phyloP scores from a whole-genome alignment of 1,140 invertebrate genomes.

The Eriocheir sinensis region DNA sequence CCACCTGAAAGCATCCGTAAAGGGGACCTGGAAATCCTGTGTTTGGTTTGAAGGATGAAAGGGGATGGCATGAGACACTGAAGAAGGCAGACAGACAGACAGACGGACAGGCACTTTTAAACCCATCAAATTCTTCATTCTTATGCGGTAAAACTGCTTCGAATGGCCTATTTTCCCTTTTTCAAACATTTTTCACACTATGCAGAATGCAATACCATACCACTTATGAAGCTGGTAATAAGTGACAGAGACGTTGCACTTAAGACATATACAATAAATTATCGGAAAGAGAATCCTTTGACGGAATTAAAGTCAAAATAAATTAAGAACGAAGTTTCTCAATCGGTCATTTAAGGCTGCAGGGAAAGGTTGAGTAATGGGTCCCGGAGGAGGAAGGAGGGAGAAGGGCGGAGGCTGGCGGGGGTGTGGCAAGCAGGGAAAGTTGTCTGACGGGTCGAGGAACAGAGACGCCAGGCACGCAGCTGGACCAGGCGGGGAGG shows the following conservation, averaged over 20 bases:
- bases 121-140: too few relatives aligned
- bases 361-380: background rate
- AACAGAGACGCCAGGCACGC: background rate
- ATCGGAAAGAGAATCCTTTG: too few relatives aligned
- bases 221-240: too few relatives aligned
- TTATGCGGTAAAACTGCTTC: too few relatives aligned
- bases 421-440: background rate
- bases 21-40: background rate
- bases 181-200: too few relatives aligned
- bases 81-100: background rate
- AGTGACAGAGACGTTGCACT: too few relatives aligned
- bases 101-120: background rate
- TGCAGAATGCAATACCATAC: too few relatives aligned
- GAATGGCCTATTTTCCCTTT: too few relatives aligned
- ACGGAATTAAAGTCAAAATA: background rate
- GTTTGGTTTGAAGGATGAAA: background rate
- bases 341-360: background rate
- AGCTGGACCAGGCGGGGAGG: background rate
- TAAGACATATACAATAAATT: too few relatives aligned
- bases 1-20: too few relatives aligned
- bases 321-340: background rate
- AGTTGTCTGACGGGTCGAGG: background rate
- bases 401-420: background rate
- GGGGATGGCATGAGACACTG: background rate
- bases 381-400: background rate